These are phyloP conservation scores for Pipistrellus pygmaeus DNA, from an alignment of 2,797 vertebrate species.

Conservation along the genomic window DNA sequence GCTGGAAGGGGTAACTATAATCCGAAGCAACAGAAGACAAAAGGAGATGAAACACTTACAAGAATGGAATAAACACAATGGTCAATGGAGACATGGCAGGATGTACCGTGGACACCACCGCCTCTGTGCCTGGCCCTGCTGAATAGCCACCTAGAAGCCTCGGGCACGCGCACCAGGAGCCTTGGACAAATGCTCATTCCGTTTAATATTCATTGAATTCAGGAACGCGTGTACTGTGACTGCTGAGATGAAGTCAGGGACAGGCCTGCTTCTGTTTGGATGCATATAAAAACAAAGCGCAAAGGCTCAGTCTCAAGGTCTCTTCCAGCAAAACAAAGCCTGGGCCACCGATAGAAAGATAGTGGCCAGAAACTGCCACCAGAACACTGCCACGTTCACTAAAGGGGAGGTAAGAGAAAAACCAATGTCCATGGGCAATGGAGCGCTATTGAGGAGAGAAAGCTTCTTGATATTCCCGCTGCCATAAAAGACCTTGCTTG, in stretches of 20 bases:
- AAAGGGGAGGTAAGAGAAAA: neutral
- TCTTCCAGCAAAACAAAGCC: conserved; percentile 40
- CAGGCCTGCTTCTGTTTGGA: conserved; percentile 24
- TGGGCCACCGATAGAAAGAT: neutral
- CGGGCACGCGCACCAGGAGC: neutral
- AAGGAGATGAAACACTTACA: neutral
- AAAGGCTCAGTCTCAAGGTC: neutral
- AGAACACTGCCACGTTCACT: neutral
- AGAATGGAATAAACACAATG: neutral
- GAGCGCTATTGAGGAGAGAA: neutral
- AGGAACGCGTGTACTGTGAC: neutral
- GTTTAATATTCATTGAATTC: conserved; percentile 26
- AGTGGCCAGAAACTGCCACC: neutral
- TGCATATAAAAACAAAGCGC: conserved; percentile 1
- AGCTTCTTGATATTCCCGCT: neutral
- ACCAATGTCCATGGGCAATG: neutral
- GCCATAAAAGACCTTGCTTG: neutral
- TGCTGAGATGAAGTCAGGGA: neutral
- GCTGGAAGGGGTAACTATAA: neutral
- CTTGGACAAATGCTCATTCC: neutral
- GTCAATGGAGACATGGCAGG: neutral
- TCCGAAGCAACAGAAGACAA: neutral
- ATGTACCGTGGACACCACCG: neutral
- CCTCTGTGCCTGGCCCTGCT: neutral
- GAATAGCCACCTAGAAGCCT: neutral